A percentile compares a stretch with the other conserved stretches of the same genome.
phyloP scores from a whole-genome alignment of 1,140 invertebrate species.

The Ctenoplectra terminalis region DNA sequence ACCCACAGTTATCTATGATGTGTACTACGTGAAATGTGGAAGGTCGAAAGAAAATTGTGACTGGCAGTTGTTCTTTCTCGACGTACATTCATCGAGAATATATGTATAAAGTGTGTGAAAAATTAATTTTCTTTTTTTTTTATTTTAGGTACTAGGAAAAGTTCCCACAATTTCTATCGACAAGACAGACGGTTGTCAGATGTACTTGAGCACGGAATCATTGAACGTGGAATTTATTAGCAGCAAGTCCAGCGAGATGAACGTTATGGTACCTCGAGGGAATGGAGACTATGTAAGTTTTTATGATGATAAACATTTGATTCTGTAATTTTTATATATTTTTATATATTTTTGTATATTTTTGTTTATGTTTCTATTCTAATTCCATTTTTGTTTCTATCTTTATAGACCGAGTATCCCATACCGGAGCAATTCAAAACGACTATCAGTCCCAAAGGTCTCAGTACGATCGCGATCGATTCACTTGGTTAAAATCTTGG shows the following conservation, averaged over 20 bases:
- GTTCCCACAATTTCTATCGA: constrained; percentile 99
- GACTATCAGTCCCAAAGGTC: constrained; percentile 87
- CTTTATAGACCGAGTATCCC: constrained; percentile 92
- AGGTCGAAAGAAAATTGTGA: constrained; percentile 8
- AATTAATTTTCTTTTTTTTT: background rate
- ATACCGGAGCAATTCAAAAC: constrained; percentile 99
- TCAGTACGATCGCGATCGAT: constrained; percentile 88
- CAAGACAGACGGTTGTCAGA: constrained; percentile 99
- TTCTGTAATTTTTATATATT: too few relatives aligned
- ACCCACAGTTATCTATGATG: constrained; percentile 11
- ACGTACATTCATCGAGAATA: background rate
- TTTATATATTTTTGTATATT: background rate
- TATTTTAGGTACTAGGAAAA: constrained; percentile 91
- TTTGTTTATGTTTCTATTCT: background rate
- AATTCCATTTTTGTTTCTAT: background rate
- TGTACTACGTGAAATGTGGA: constrained; percentile 17
- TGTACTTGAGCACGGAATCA: constrained; percentile 96
- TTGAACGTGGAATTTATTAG: constrained; percentile 94
- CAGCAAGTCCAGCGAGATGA: constrained; percentile 99
- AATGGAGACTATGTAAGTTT: constrained; percentile 96
- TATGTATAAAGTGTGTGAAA: background rate
- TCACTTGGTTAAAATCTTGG: constrained; percentile 85
- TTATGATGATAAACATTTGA: background rate
- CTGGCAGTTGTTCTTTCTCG: constrained; percentile 18
- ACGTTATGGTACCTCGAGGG: constrained; percentile 94